Evolutionary conservation across 2,113 vertebrate genomes (phyloP), one percentile per base, ranked within the genome.

Genomic region (Perognathus longimembris): DNA sequence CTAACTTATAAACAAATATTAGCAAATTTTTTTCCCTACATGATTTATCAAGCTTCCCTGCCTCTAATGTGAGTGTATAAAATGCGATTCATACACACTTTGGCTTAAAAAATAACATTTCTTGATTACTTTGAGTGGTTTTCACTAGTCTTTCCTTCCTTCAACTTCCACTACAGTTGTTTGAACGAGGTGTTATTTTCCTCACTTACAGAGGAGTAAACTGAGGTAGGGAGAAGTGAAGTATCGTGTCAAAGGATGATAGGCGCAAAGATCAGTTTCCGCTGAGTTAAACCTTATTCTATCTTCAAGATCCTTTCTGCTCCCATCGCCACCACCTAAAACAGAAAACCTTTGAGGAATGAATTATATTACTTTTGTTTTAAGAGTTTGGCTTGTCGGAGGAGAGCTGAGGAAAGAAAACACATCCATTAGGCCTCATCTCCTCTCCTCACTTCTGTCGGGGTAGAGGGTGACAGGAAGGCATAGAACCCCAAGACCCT

Each of bases 1-100:
- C 82, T 97, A 70, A 42, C 6, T 54, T 85, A 69, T 11, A 94
- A 95, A 81, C 40, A 86, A 86, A 73, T 85, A 86, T 82, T 59
- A 95, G 63, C 85, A 81, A 91, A 83, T 95, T 21, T 81, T 57
- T 74, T 22, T 63, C 95, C 63, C 76, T 90, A 71, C 96, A 36
- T 63, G 18, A 80, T 78, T 30, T 85, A 18, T 76, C 88, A 54
- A 50, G 15, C 74, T 90, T 85, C 36, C 69, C 82, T 71, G 14
- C 4, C 30, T 88, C 17, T 18, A 42, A 2, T 64, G 24, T 69
- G 45, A 45, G 8, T 36, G 12, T 85, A 15, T 12, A 80, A 9
- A 22, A 59, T 71, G 42, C 2, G 20, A 80, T 64, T 79, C 57
- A n/a, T 34, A 59, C 20, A 42, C 24, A 76, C 34, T 79, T 26